These are phyloP conservation scores for Epirrita christyi DNA, from an alignment of 2,888 invertebrate species.

Conservation along the genomic window DNA sequence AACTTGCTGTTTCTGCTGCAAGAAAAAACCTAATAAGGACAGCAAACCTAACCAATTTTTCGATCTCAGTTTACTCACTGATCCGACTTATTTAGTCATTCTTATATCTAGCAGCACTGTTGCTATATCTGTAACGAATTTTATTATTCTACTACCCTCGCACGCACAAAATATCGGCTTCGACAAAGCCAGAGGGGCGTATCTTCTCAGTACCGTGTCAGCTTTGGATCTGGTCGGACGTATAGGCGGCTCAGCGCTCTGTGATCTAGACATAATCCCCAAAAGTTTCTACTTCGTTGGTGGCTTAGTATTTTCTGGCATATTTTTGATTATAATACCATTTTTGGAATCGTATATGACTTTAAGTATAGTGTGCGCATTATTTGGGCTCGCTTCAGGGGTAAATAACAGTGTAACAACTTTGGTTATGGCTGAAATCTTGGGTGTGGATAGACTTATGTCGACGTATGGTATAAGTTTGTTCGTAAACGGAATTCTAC, in stretches of 20 bases:
- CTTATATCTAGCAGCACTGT: constrained; percentile 93
- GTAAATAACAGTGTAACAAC: constrained; percentile 94
- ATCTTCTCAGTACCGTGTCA: constrained; percentile 91
- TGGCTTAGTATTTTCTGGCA: constrained; percentile 90
- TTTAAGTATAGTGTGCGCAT: constrained; percentile 88
- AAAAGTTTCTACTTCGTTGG: constrained; percentile 93
- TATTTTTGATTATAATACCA: constrained; percentile 89
- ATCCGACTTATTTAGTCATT: constrained; percentile 92
- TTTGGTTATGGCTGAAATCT: constrained; percentile 93
- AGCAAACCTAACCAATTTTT: constrained; percentile 87
- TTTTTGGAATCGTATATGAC: constrained; percentile 86
- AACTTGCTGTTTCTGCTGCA: constrained; percentile 75
- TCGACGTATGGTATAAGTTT: constrained; percentile 94
- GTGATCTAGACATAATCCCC: constrained; percentile 91
- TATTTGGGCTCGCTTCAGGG: constrained; percentile 93
- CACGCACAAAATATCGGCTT: constrained; percentile 90
- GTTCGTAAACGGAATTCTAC: constrained; percentile 93
- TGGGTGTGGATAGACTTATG: constrained; percentile 93
- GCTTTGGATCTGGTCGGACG: constrained; percentile 92
- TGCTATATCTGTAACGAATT: constrained; percentile 94
- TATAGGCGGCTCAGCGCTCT: constrained; percentile 93
- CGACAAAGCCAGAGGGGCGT: constrained; percentile 88
- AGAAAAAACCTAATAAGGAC: constrained; percentile 60
- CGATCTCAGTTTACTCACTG: constrained; percentile 88
- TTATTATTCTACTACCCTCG: constrained; percentile 92